Base-by-base conservation (phyloP, 2,113 vertebrate genomes). In the Otus sunia region DNA sequence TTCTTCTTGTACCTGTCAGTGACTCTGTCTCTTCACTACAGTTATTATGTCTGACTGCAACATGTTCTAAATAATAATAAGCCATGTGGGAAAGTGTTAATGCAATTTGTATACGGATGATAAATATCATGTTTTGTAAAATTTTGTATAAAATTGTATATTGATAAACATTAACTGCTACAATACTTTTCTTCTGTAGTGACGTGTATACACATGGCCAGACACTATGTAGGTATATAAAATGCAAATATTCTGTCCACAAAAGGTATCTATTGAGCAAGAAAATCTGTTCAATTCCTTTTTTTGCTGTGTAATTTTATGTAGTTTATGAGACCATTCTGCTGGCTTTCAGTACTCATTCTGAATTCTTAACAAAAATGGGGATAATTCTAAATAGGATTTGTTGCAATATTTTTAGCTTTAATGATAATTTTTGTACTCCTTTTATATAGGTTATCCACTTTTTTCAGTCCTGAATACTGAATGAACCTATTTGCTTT, bases 1-100 rank as follows among this genome's bases (percentile, higher is more conserved):
- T 92, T 82, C 69, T 94, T 95, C 84, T 37, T 94, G 76, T 91
- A 94, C 89, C 86, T 95, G 69, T 91, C 89, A 96, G 80, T 69
- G 59, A 64, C 45, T 94, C 49, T 79, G 53, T 90, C 83, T 95
- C 62, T 39, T 95, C 66, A 77, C 32, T 85, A 19, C 81, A 92
- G 84, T 93, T 92, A 79, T 91, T 85, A 84, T 75, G 86, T 94
- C 80, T 96, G 88, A 72, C 73, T 88, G 66, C 45, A 88, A 59
- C 62, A 59, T 50, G 36, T 60, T 85, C 64, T 88, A 93, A 84
- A 80, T 88, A 93, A 88, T 91, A 92, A 94, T 72, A 43, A 78
- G 34, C 30, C 62, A 27, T 39, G 68, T 82, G 58, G 53, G 80
- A 91, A 92, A 72, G 58, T 53, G 81, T 29, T 76, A 87, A 67